phyloP scores from a whole-genome alignment of 2,888 invertebrate genomes.

The Dasysyrphus albostriatus region DNA sequence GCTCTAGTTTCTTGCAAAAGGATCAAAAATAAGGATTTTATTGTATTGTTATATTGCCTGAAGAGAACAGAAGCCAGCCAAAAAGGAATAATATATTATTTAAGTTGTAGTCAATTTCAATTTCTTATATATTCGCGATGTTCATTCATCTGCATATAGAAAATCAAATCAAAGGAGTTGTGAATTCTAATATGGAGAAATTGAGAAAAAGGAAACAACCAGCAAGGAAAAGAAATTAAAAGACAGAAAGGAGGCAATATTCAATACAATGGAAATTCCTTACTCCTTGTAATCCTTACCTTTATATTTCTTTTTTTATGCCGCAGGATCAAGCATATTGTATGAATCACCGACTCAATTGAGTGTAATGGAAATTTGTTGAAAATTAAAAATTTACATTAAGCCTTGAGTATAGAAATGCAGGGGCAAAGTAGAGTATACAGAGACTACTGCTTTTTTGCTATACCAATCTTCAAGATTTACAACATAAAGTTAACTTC shows the following conservation, averaged over 20 bases:
- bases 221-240: slow-evolving; percentile 63
- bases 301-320: neutral
- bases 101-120: slow-evolving; percentile 59
- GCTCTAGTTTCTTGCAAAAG: slow-evolving; percentile 26
- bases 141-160: slow-evolving; percentile 74
- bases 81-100: slow-evolving; percentile 14
- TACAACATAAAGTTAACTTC: neutral
- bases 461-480: neutral
- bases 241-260: slow-evolving; percentile 38
- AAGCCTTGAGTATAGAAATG: neutral
- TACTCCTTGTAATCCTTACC: slow-evolving; percentile 52
- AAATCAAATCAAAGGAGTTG: slow-evolving; percentile 48
- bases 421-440: neutral
- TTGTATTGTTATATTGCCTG: slow-evolving; percentile 47
- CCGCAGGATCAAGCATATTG: slow-evolving; percentile 22
- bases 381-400: slow-evolving; percentile 68
- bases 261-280: slow-evolving; percentile 62
- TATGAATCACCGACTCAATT: slow-evolving; percentile 55
- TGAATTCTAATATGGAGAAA: slow-evolving; percentile 18
- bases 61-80: slow-evolving; percentile 10
- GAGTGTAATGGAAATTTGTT: slow-evolving; percentile 70
- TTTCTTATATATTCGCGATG: slow-evolving; percentile 66
- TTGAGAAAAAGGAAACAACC: slow-evolving; percentile 31
- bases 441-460: neutral
- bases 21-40: slow-evolving; percentile 68